Evolutionary conservation across 2,113 vertebrate genomes (phyloP).

Genomic region (Nannospalax galili): DNA sequence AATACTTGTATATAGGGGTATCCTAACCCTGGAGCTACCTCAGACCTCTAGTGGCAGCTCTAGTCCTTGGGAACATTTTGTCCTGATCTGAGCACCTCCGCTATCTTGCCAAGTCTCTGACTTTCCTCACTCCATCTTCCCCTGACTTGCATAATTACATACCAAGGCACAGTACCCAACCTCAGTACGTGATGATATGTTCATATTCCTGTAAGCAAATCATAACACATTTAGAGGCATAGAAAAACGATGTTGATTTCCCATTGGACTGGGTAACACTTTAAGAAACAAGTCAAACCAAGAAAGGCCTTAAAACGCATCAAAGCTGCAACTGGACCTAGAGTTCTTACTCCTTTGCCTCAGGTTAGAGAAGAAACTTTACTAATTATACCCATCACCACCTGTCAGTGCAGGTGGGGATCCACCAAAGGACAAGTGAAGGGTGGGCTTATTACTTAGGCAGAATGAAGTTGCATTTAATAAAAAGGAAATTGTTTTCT

Average conservation of each 20-base stretch:
- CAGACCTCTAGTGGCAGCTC: neutral
- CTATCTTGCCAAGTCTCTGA: neutral
- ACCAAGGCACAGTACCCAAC: neutral
- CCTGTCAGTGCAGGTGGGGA: neutral
- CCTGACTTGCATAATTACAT: neutral
- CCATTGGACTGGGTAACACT: neutral
- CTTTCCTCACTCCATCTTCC: neutral
- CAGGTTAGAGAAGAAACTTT: neutral
- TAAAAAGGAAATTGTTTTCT: neutral
- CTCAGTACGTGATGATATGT: neutral
- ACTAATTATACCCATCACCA: too few species aligned
- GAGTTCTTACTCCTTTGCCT: neutral
- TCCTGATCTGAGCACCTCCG: neutral
- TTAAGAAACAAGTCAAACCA: neutral
- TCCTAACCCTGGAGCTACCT: neutral
- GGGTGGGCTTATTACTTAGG: neutral
- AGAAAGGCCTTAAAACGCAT: neutral
- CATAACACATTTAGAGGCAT: neutral
- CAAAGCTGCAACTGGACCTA: neutral
- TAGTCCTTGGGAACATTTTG: neutral
- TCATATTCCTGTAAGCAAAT: neutral
- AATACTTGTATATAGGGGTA: fast-evolving
- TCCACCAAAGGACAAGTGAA: neutral
- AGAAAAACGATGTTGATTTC: neutral
- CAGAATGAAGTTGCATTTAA: neutral